Percentiles rank a stretch among this genome's conserved stretches.
These are phyloP conservation scores for Entomobrya proxima DNA, from an alignment of 2,888 invertebrate genomes.

Conservation along the genomic window DNA sequence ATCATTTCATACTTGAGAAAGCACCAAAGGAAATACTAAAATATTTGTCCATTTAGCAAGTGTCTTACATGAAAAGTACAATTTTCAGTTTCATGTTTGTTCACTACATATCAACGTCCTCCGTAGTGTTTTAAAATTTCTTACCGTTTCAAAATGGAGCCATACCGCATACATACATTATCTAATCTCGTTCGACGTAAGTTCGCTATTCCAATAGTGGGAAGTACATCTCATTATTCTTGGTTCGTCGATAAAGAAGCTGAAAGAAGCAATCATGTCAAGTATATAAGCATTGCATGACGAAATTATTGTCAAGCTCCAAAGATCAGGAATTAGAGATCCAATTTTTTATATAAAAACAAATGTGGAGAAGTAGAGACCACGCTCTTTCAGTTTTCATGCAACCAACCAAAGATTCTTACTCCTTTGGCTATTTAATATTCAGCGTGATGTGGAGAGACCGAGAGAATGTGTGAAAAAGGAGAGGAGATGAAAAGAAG, in stretches of 20 bases:
- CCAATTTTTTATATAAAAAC: conserved; percentile 43
- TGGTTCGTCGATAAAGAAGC: not conserved
- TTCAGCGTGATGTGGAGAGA: not conserved
- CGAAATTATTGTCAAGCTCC: conserved; percentile 59
- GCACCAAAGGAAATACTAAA: too few species aligned
- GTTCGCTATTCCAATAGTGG: not conserved
- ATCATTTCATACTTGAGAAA: too few species aligned
- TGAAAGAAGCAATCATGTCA: conserved; percentile 18
- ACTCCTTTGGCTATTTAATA: not conserved
- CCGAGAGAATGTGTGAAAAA: not conserved
- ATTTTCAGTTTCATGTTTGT: conserved; percentile 27
- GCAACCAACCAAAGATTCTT: not conserved
- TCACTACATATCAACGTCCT: conserved; percentile 28
- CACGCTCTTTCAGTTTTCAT: not conserved
- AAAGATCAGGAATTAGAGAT: conserved; percentile 49
- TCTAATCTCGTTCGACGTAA: not conserved
- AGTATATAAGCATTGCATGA: conserved; percentile 21
- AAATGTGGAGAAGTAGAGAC: conserved; percentile 14
- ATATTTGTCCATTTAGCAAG: not conserved
- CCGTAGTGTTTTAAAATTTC: not conserved
- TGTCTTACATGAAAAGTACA: not conserved
- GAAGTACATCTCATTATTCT: not conserved
- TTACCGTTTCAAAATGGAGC: not conserved
- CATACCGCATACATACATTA: not conserved
- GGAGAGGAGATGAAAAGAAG: not conserved